phyloP scores from a whole-genome alignment of 2,113 vertebrate genomes.

The Oreochromis spilurus region DNA sequence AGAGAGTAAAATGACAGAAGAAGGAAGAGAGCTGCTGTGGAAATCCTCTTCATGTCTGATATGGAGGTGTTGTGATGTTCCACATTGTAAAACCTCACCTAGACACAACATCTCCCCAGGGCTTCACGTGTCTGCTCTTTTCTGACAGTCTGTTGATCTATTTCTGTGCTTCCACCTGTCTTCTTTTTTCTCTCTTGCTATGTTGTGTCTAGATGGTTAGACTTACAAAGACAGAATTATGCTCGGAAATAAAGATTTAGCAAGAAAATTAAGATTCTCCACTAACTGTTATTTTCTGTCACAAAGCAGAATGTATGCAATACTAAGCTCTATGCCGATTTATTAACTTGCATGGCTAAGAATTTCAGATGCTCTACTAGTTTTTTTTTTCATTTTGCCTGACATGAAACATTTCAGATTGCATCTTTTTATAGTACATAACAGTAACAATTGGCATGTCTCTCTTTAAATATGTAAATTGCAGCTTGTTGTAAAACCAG shows the following conservation, averaged over 20 bases:
- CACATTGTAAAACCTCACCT: constrained; percentile 24
- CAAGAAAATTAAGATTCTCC: background rate
- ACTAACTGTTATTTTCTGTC: background rate
- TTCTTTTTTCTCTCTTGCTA: background rate
- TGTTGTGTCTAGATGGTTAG: background rate
- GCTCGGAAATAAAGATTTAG: background rate
- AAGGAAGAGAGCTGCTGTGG: background rate
- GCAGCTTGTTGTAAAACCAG: background rate
- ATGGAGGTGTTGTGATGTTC: constrained; percentile 39
- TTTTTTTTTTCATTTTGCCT: background rate
- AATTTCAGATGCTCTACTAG: background rate
- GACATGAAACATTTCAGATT: background rate
- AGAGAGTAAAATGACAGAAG: background rate
- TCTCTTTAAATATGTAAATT: background rate
- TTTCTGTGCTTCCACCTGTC: constrained; percentile 9
- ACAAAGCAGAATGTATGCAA: background rate
- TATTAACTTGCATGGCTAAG: background rate
- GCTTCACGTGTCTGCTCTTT: constrained; percentile 25
- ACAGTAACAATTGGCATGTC: background rate
- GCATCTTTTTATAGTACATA: background rate
- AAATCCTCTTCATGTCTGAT: constrained; percentile 34
- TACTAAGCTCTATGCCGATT: background rate
- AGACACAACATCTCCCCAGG: constrained; percentile 4
- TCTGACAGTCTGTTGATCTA: constrained; percentile 23
- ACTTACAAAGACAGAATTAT: background rate